Conservation (phyloP, 2,113 vertebrate species). For the Macroglossus sobrinus region DNA sequence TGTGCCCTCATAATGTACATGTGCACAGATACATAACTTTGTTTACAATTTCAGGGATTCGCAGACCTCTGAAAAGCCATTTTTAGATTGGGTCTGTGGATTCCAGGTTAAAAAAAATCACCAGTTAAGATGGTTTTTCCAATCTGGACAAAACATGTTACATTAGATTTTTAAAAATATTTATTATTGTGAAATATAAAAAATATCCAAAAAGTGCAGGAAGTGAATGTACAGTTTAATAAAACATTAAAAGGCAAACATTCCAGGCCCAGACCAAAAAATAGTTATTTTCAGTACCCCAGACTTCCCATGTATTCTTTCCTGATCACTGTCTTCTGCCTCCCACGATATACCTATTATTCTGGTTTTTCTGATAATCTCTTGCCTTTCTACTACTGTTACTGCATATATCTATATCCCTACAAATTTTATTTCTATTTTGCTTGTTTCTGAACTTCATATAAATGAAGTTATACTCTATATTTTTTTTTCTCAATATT, state of each 20-base stretch:
- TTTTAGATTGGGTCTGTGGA: not conserved
- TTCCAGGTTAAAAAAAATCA: not conserved
- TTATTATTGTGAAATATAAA: constrained; percentile 21
- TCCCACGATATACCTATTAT: not conserved
- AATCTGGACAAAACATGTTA: not conserved
- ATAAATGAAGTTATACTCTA: not conserved
- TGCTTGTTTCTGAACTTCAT: not conserved
- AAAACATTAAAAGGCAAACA: constrained; percentile 12
- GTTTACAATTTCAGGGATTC: not conserved
- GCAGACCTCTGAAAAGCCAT: not conserved
- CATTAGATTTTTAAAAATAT: not conserved
- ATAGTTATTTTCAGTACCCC: not conserved
- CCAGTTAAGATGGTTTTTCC: not conserved
- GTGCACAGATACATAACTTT: not conserved
- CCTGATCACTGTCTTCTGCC: not conserved
- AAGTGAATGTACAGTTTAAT: not conserved
- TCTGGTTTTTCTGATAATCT: not conserved
- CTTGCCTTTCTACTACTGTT: not conserved
- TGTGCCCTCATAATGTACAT: not conserved
- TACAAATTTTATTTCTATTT: not conserved
- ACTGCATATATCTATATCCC: not conserved
- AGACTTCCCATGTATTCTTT: not conserved
- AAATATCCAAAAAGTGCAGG: not conserved
- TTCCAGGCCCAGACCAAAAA: not conserved
- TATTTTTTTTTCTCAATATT: constrained; percentile 8